These are phyloP conservation scores for Eupithecia vulgata DNA, from an alignment of 2,888 invertebrate species.

Conservation along the genomic window DNA sequence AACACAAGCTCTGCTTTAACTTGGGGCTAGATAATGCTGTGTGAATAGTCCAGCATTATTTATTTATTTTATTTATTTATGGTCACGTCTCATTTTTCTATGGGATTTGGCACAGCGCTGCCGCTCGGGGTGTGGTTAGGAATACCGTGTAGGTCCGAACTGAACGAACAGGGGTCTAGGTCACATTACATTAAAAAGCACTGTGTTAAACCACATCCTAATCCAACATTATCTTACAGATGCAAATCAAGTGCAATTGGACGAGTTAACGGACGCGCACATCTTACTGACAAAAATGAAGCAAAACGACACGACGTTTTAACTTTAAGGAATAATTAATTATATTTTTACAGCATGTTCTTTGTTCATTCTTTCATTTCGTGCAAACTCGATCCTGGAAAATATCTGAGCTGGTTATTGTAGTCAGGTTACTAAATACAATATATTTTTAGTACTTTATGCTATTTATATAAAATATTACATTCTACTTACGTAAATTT, in stretches of 20 bases:
- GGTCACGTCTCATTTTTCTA: too few relatives aligned
- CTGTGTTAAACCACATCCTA: background rate
- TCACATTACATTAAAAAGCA: background rate
- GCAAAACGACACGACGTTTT: slow-evolving; percentile 53
- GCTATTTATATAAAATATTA: too few relatives aligned
- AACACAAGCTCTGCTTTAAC: too few relatives aligned
- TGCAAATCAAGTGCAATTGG: slow-evolving; percentile 60
- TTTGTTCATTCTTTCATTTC: slow-evolving; percentile 5
- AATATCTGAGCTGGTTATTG: background rate
- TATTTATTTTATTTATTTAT: too few relatives aligned
- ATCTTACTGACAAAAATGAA: slow-evolving; percentile 39
- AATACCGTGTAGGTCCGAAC: too few relatives aligned
- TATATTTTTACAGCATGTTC: slow-evolving; percentile 8
- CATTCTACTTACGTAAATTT: too few relatives aligned
- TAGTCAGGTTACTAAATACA: background rate
- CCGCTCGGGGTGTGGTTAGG: too few relatives aligned
- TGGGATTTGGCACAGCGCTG: too few relatives aligned
- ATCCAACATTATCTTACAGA: slow-evolving; percentile 49
- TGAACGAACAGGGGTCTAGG: too few relatives aligned
- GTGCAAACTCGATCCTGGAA: background rate
- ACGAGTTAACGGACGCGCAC: slow-evolving; percentile 52
- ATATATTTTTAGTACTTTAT: too few relatives aligned
- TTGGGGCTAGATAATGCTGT: too few relatives aligned
- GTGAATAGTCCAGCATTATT: too few relatives aligned
- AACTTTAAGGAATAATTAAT: slow-evolving; percentile 28